Evolutionary conservation across 2,797 vertebrate genomes (phyloP), one percentile per base, ranked within the genome.

Genomic region (Phrynocephalus forsythii): DNA sequence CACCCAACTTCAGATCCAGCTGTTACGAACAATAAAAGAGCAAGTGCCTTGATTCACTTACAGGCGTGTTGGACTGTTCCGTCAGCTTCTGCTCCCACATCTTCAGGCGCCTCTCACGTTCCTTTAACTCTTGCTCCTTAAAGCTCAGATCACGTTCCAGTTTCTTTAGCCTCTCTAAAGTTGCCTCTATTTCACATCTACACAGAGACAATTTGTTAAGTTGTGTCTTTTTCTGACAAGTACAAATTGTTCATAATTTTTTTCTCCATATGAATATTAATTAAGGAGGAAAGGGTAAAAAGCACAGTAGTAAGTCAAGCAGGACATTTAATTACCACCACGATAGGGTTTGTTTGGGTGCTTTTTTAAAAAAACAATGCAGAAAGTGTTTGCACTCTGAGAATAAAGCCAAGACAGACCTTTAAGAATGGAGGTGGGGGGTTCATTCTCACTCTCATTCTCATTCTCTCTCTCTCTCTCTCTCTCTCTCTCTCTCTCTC

Each of bases 21-120:
- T 22, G 63, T 44, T 30, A 48, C n/a, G 60, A 52, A 1, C 0
- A 44, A 89, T n/a, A 72, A 75, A 82, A 86, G 75, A 71, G 0
- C 69, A 75, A 89, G n/a, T 13, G 90, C 88, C 86, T 88, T 79
- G 52, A 79, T 86, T 80, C 92, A 98, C 98, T 98, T 97, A 99
- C 99, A 92, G 99, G 98, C 86, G 97, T 98, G 96, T 97, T 98
- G 95, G 99, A 99, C 95, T 99, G 98, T 79, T 99, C 98, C 0
- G 99, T 97, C 93, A 99, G 97, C 94, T 99, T 99, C 92, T 98
- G 97, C 96, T 99, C 99, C 99, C 99, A 99, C 97, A 99, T 98
- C 97, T 97, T 99, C 71, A 99, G 95, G 44, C 98, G 98, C 52
- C 96, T 97, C 93, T 99, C 99, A 89, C 99, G 96, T 94, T 99